Percentiles rank a stretch among this genome's conserved stretches.
Evolutionary conservation across 2,113 vertebrate genomes (phyloP).

Genomic region (Athene cunicularia): DNA sequence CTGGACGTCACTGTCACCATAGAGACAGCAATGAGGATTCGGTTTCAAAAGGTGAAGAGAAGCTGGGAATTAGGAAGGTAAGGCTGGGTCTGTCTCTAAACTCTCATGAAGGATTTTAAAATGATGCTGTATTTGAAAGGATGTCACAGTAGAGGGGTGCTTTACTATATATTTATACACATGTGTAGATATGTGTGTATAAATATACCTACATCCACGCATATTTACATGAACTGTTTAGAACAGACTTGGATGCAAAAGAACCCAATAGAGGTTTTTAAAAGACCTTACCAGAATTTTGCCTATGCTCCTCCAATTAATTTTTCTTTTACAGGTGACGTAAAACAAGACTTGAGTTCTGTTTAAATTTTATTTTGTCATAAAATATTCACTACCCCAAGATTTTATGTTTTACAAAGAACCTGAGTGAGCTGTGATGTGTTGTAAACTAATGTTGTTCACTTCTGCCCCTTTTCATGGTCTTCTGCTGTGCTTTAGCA

Average conservation of each 20-base stretch:
- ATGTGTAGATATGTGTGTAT: not conserved
- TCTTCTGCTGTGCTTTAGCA: not conserved
- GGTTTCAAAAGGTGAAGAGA: slow-evolving; percentile 68
- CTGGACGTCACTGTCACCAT: slow-evolving; percentile 66
- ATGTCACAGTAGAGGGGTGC: not conserved
- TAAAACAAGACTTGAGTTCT: not conserved
- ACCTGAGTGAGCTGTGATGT: not conserved
- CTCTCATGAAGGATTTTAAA: not conserved
- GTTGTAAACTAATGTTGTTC: not conserved
- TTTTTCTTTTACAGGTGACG: not conserved
- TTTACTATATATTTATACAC: not conserved
- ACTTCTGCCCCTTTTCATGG: not conserved
- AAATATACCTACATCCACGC: not conserved
- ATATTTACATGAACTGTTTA: not conserved
- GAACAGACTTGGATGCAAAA: not conserved
- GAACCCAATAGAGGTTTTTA: not conserved
- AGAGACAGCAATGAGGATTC: slow-evolving; percentile 68
- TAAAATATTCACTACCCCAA: not conserved
- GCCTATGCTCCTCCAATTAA: not conserved
- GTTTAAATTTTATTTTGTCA: not conserved
- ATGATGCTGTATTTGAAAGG: not conserved
- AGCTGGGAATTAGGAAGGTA: slow-evolving; percentile 45
- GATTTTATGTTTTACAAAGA: not conserved
- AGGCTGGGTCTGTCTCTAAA: slow-evolving; percentile 41
- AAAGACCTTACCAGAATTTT: not conserved